These are phyloP conservation scores for Grallaria varia DNA, from an alignment of 2,113 vertebrate genomes.

Conservation along the genomic window DNA sequence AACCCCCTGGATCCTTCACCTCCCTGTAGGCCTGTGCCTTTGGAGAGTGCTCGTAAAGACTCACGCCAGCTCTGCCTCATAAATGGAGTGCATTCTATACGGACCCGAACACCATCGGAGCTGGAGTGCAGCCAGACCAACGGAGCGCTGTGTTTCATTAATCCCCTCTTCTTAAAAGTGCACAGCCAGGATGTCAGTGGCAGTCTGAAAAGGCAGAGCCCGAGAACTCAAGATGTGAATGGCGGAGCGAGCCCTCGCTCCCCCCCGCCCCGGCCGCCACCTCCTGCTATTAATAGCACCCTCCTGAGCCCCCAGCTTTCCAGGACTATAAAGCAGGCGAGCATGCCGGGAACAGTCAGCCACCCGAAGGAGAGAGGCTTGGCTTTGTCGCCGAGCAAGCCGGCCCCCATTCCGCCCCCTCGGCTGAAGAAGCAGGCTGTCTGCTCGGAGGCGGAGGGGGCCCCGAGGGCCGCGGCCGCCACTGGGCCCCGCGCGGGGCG, in stretches of 20 bases:
- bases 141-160: slow-evolving; percentile 89
- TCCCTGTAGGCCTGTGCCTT: slow-evolving; percentile 68
- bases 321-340: slow-evolving; percentile 70
- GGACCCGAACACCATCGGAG: slow-evolving; percentile 75
- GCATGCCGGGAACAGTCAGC: slow-evolving; percentile 80
- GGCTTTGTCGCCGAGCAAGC: slow-evolving; percentile 68
- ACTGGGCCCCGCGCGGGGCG: not conserved
- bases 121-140: slow-evolving; percentile 83
- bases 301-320: slow-evolving; percentile 73
- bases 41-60: slow-evolving; percentile 71
- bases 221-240: slow-evolving; percentile 59
- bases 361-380: slow-evolving; percentile 64
- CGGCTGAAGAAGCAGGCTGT: slow-evolving; percentile 81
- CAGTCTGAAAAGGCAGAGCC: slow-evolving; percentile 61
- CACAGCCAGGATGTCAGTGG: slow-evolving; percentile 78
- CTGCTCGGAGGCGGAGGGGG: slow-evolving; percentile 71
- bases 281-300: slow-evolving; percentile 80
- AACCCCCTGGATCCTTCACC: slow-evolving; percentile 70
- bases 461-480: not conserved
- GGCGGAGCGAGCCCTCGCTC: slow-evolving; percentile 76
- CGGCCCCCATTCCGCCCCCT: slow-evolving; percentile 75
- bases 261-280: slow-evolving; percentile 78
- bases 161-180: slow-evolving; percentile 91
- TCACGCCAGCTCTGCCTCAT: slow-evolving; percentile 76
- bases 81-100: slow-evolving; percentile 85